A percentile compares a stretch with the other conserved stretches of the same genome.
Conservation (phyloP, 2,113 vertebrate genomes). For the Proteles cristata region DNA sequence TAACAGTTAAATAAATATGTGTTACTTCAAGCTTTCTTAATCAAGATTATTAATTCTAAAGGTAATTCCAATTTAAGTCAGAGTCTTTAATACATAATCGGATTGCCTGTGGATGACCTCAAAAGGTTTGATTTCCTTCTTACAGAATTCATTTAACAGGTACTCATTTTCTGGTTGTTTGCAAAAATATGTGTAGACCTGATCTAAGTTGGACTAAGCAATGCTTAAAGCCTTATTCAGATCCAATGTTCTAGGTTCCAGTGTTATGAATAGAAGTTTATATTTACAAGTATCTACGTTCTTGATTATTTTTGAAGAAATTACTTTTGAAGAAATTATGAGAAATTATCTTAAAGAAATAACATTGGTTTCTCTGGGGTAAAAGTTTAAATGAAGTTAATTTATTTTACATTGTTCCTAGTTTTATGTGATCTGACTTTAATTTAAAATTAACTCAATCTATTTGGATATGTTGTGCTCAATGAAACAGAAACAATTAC, state of each 20-base stretch:
- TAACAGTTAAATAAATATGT: constrained; percentile 37
- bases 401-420: constrained; percentile 62
- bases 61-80: background rate
- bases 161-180: background rate
- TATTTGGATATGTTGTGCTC: constrained; percentile 29
- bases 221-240: background rate
- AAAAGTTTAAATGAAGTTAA: constrained; percentile 62
- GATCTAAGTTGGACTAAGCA: background rate
- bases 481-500: constrained; percentile 51
- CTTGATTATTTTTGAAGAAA: constrained; percentile 53
- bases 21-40: constrained; percentile 52
- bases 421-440: constrained; percentile 68
- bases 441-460: constrained; percentile 69
- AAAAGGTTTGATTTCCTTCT: background rate
- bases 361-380: constrained; percentile 39
- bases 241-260: background rate
- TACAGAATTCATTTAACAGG: background rate
- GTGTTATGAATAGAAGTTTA: background rate
- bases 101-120: background rate
- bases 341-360: constrained; percentile 61
- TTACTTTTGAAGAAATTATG: constrained; percentile 50
- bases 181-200: background rate
- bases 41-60: constrained; percentile 48
- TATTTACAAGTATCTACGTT: background rate
- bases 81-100: background rate